Evolutionary conservation across 1,140 invertebrate species (phyloP).

Genomic region (Pygmarrhopalites habei): DNA sequence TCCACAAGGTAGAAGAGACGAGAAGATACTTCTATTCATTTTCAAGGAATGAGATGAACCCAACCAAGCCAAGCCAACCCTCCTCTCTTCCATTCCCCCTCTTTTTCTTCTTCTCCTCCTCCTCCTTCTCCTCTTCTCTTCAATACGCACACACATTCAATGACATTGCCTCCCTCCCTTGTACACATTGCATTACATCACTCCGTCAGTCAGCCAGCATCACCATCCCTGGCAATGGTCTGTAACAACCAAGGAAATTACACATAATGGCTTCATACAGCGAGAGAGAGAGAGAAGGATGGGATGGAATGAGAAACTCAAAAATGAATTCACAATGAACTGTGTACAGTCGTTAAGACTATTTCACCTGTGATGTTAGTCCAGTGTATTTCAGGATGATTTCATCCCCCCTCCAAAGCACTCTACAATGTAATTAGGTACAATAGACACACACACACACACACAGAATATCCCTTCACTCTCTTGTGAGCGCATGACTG

Average conservation of each 20-base stretch:
- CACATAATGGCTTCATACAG: conserved; percentile 36
- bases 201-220: neutral
- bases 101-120: neutral
- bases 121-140: neutral
- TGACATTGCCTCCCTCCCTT: neutral
- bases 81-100: neutral
- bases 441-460: conserved; percentile 1
- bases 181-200: neutral
- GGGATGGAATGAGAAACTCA: conserved; percentile 4
- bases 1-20: conserved; percentile 17
- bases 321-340: conserved; percentile 10
- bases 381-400: neutral
- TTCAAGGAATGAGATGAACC: conserved; percentile 8
- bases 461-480: too few species aligned
- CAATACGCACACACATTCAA: neutral
- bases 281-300: conserved; percentile 2
- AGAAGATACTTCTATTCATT: neutral
- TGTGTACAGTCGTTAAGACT: conserved; percentile 8
- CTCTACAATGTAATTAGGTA: neutral
- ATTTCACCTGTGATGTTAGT: conserved; percentile 4
- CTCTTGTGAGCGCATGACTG: too few species aligned
- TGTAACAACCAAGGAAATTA: conserved; percentile 26
- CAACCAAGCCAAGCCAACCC: neutral
- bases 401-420: conserved; percentile 7
- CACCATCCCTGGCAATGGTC: conserved; percentile 5